Evolutionary conservation across 2,797 vertebrate species (phyloP), one percentile per base, ranked within the genome.

Genomic region (Sphenopsis melanotis): DNA sequence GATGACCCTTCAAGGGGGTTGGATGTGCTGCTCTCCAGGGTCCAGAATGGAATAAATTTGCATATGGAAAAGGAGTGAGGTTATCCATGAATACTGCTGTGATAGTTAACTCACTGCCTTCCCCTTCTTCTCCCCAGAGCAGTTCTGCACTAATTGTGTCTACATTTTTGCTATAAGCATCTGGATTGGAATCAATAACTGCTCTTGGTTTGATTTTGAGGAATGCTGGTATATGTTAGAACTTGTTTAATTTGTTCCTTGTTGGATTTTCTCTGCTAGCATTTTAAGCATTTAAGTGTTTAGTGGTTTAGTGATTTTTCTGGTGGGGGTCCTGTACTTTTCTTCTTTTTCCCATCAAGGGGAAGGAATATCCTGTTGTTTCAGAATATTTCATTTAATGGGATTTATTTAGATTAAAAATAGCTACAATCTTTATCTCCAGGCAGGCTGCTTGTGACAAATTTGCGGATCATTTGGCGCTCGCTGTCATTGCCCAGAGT

Each of bases 401-500:
- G 4, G 61, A 87, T 41, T 39, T 82, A 32, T 29, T 80, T 37
- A 55, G 34, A 36, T 75, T 80, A 39, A 91, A 94, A 93, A 26
- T 82, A 52, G 19, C 50, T 80, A 6, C 12, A 20, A 30, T 89
- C 29, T 75, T 72, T 70, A 16, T 93, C 97, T 98, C 70, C 95
- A 99, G 99, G 99, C 59, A 98, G 98, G 94, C 98, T 99, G 37
- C 97, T 99, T 78, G 99, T 99, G 84, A 99, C 99, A 85, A 99
- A 99, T 95, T 96, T 99, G 97, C 98, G 99, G 96, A 99, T 99
- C 94, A 99, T 99, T 76, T 99, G 99, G 99, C 99, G 99, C 90
- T 99, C 99, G 6, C 87, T 99, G 95, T 98, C 99, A n/a, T 96
- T 99, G 83, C 98, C 99, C 70, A 98, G 99, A 98, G 98, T 99